Evolutionary conservation across 2,113 vertebrate species (phyloP).

Genomic region (Rynchops niger): DNA sequence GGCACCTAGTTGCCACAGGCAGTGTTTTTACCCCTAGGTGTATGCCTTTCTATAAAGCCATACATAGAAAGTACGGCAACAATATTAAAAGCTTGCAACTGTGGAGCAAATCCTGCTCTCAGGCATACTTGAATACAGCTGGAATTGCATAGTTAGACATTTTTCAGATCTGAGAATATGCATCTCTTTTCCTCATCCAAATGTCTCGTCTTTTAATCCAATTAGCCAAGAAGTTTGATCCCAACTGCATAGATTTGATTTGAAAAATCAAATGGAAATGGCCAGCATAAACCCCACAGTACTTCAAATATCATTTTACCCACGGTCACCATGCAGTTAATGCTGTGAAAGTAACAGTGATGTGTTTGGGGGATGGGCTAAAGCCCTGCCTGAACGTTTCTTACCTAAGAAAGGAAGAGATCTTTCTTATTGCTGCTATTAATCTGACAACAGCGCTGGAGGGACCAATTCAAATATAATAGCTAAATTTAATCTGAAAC

Average conservation of each 20-base stretch:
- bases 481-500: conserved; percentile 63
- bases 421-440: conserved; percentile 41
- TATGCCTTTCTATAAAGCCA: background rate
- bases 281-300: background rate
- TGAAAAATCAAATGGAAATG: background rate
- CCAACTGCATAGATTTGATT: background rate
- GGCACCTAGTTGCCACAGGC: background rate
- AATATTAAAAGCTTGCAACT: background rate
- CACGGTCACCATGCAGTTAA: background rate
- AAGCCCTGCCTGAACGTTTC: background rate
- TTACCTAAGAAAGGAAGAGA: conserved; percentile 48
- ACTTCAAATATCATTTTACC: background rate
- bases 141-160: background rate
- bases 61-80: background rate
- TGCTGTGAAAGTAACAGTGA: background rate
- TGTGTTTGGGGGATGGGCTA: background rate
- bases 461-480: conserved; percentile 51
- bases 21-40: background rate
- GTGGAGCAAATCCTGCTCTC: background rate
- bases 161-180: background rate
- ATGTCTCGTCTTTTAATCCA: background rate
- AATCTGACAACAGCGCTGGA: conserved; percentile 60
- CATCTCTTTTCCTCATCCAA: background rate
- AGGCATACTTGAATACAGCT: background rate
- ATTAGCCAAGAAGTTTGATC: background rate